Base-by-base conservation (phyloP, 2,888 invertebrate genomes). In the Drosophila suboccidentalis region DNA sequence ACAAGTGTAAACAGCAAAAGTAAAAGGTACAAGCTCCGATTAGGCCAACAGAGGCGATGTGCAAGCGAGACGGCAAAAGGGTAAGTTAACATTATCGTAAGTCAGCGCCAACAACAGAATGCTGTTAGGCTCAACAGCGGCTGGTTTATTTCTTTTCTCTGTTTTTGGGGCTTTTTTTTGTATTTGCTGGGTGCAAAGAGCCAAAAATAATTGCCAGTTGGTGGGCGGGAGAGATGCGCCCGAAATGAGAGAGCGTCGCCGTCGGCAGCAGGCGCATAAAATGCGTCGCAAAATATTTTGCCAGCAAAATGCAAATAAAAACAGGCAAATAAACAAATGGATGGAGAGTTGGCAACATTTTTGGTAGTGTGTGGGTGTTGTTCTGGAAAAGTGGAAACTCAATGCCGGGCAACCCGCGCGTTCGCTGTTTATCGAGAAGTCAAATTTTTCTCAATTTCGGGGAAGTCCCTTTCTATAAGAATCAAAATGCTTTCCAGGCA, bases 251-350 rank as follows among this genome's bases (percentile, higher is more conserved):
- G 39, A 17, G 47, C 60, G 38, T 39, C 63, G 65, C 41, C 49
- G 55, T 67, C 38, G 43, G 53, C 46, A 61, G 68, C 46, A 61
- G 68, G 57, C 76, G 71, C 62, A 73, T 55, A 71, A 85, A 81
- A 84, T 89, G 85, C 87, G 85, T 73, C 85, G 89, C 87, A 85
- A 84, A 86, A 73, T 71, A 77, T 62, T 78, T 86, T 50, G 69
- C 69, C 58, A 62, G 60, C 57, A 38, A 72, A 82, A 59, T 62
- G 82, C 72, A 78, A 78, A 80, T 44, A 66, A 65, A 75, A 71
- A 55, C 36, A 46, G 29, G 49, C 34, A 62, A 58, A 39, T 36
- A 8, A 2, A 8, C 2, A 29, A 29, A 29, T 44, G 36, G 44
- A 53, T 29, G 44, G 19, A 22, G 19, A 36, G 50, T 60, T 59